Base-by-base conservation (phyloP, 2,888 invertebrate genomes). In the Pristionchus fissidentatus region DNA sequence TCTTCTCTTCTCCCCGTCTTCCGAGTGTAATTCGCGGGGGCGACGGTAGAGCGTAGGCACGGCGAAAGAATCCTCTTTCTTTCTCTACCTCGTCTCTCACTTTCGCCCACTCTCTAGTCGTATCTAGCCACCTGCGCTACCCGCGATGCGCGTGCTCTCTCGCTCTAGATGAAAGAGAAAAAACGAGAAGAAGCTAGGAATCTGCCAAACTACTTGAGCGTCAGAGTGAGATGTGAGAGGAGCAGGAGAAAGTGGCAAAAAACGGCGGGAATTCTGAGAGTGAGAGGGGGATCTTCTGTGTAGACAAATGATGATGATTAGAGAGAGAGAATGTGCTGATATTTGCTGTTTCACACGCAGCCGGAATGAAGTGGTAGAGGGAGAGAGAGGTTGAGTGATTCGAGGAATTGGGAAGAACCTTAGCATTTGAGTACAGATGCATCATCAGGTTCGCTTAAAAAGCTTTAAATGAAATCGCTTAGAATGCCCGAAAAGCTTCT, bases 161-260 rank as follows among this genome's bases (percentile, higher is more conserved):
- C 70, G 60, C 32, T 15, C 57, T 52, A 26, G 26, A 10, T 32
- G 1, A 7, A 3, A 15, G 2, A 38, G 19, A 70, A 70, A 70
- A 70, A 70, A 70, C 70, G 62, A 32, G 43, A 26, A 70, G 70
- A 70, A 70, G 41, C 41, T 41, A 41, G 70, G 70, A 70, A 70
- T 70, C 70, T 41, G 43, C 70, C 70, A 70, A 66, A 43, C 70
- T 70, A 70, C 70, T 70, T 70, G 70, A 15, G 52, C 19, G 10
- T 49, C 52, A 15, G 10, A 10, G 52, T 49, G 52, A 52, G 52
- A 77, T 52, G 77, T 46, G 49, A 19, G 66, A 38, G 38, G 66
- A 66, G 66, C 4, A 38, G 55, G 22, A 7, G 49, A 49, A 49
- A 26, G 49, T 46, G 77, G 49, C 46, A 49, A 49, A 49, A 10